phyloP scores from a whole-genome alignment of 1,140 invertebrate species.

The Dendroctonus ponderosae region DNA sequence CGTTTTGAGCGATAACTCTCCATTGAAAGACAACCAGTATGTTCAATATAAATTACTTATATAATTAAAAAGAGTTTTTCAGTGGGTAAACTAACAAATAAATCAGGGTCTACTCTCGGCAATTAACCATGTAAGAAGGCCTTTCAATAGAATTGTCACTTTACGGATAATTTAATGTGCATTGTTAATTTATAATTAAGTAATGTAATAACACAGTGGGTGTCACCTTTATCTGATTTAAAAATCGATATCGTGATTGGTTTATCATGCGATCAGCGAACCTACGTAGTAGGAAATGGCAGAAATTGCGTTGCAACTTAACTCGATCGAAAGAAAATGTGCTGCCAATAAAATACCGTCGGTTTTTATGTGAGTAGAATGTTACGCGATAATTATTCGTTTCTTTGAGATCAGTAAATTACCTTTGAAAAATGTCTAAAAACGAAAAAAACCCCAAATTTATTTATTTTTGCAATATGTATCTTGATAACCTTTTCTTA shows the following conservation, averaged over 20 bases:
- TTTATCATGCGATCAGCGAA: conserved; percentile 6
- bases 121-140: not conserved
- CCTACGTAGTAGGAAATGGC: conserved; percentile 17
- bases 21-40: too few relatives aligned
- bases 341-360: not conserved
- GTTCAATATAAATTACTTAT: too few relatives aligned
- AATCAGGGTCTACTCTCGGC: not conserved
- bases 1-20: too few relatives aligned
- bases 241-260: conserved; percentile 26
- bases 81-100: not conserved
- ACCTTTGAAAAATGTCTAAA: too few relatives aligned
- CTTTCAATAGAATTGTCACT: not conserved
- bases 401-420: too few relatives aligned
- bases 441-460: too few relatives aligned
- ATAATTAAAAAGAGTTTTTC: too few relatives aligned
- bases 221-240: conserved; percentile 22
- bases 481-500: not conserved
- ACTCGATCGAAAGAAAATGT: conserved; percentile 4
- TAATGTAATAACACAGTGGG: conserved; percentile 23
- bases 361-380: too few relatives aligned
- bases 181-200: conserved; percentile 24
- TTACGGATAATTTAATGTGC: conserved; percentile 10
- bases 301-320: conserved; percentile 12
- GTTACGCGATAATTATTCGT: not conserved
- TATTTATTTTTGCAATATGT: not conserved